Base-by-base conservation (phyloP, 2,113 vertebrate genomes). In the Gnathonemus longibarbis region DNA sequence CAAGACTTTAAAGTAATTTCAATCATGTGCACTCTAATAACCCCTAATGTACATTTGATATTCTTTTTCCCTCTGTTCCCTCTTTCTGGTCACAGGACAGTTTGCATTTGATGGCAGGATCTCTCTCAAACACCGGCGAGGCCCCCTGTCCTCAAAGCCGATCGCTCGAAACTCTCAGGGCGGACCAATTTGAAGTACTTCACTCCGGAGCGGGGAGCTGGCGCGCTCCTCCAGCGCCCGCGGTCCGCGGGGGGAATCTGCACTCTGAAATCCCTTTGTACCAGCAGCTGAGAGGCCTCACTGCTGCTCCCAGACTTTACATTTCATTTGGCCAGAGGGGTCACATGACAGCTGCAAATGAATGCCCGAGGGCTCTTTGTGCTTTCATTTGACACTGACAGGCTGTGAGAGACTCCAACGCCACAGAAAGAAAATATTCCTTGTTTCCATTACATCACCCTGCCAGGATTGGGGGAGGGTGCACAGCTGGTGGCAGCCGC, bases 401-500 rank as follows among this genome's bases (percentile, higher is more conserved):
- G 95, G 95, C 96, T 94, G 94, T 91, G 92, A 95, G 94, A 95
- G 92, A 92, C 96, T 95, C 94, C 94, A 95, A 94, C 89, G 91
- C 94, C 91, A 89, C 94, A 94, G 95, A 96, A 94, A 95, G 94
- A 95, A 95, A 95, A 96, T 94, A 94, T 94, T 93, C 96, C 94
- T 95, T 94, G 93, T 97, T 97, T 97, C 97, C 97, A 96, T 97
- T 97, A 98, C 96, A 97, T 97, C 97, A 96, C 94, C 94, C 94
- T 92, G 94, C 94, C 93, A 95, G 95, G 93, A 94, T 93, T 93
- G 89, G 93, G 93, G 91, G 89, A 88, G 90, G 93, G 95, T 3
- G 93, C 97, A 97, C 97, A 98, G 97, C 97, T 98, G 98, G 96
- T 95, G 95, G 96, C 97, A 97, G 96, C 96, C 96, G 93, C 94